These are phyloP conservation scores for Bombus superbus DNA, from an alignment of 1,140 invertebrate species.

Conservation along the genomic window DNA sequence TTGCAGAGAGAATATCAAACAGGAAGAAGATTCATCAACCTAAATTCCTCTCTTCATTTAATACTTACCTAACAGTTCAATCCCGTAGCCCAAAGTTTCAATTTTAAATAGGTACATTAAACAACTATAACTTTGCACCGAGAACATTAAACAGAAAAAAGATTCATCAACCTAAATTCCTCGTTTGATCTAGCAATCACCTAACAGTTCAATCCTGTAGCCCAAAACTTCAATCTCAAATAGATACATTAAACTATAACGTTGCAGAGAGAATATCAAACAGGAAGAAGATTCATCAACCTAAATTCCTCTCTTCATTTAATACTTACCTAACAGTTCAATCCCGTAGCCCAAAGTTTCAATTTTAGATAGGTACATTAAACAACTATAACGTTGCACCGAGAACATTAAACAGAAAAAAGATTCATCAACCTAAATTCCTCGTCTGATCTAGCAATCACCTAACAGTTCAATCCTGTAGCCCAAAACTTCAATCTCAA, in stretches of 20 bases:
- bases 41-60: too few relatives aligned
- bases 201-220: neutral
- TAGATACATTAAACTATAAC: neutral
- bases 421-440: neutral
- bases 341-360: too few relatives aligned
- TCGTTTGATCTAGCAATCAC: neutral
- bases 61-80: too few relatives aligned
- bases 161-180: neutral
- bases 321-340: too few relatives aligned
- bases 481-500: neutral
- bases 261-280: accelerated
- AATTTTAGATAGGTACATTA: too few relatives aligned
- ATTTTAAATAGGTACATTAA: too few relatives aligned
- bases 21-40: neutral
- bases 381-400: too few relatives aligned
- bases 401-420: neutral
- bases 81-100: neutral
- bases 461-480: neutral
- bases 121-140: too few relatives aligned
- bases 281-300: neutral
- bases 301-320: neutral
- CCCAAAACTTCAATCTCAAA: neutral
- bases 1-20: neutral
- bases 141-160: too few relatives aligned
- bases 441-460: neutral